phyloP scores from a whole-genome alignment of 2,797 vertebrate species.

The Ceryle rudis region DNA sequence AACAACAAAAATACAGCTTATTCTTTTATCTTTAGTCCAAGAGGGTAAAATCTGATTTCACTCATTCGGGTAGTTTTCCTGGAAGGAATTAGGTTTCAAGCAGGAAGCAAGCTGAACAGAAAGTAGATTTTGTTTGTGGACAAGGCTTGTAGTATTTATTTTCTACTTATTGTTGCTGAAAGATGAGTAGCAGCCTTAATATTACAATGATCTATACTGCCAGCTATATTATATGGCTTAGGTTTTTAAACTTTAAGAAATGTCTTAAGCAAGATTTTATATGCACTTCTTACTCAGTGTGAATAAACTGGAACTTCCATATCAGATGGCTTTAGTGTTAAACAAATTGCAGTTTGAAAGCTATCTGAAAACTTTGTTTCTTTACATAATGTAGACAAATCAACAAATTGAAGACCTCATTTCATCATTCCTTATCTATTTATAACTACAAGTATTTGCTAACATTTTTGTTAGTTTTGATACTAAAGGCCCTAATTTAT shows the following conservation, averaged over 20 bases:
- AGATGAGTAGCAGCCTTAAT: neutral
- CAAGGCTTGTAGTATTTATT: neutral
- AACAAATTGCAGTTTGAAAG: neutral
- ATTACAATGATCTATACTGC: neutral
- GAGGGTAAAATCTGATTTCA: neutral
- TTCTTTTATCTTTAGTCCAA: neutral
- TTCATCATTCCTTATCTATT: neutral
- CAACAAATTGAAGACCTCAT: neutral
- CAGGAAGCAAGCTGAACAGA: neutral
- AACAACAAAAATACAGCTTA: neutral
- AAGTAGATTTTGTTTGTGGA: neutral
- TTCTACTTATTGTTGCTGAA: neutral
- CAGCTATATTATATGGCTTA: neutral
- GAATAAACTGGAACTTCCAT: neutral
- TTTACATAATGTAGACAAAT: neutral
- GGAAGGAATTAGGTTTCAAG: neutral
- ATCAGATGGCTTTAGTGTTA: neutral
- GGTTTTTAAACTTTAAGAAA: neutral
- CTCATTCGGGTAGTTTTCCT: neutral
- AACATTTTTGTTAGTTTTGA: neutral
- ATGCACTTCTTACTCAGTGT: neutral
- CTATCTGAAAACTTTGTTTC: neutral
- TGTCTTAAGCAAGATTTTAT: neutral
- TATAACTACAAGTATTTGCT: neutral
- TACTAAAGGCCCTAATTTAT: neutral